Evolutionary conservation across 2,888 invertebrate species (phyloP), one percentile per base, ranked within the genome.

Genomic region (Danaus chrysippus): DNA sequence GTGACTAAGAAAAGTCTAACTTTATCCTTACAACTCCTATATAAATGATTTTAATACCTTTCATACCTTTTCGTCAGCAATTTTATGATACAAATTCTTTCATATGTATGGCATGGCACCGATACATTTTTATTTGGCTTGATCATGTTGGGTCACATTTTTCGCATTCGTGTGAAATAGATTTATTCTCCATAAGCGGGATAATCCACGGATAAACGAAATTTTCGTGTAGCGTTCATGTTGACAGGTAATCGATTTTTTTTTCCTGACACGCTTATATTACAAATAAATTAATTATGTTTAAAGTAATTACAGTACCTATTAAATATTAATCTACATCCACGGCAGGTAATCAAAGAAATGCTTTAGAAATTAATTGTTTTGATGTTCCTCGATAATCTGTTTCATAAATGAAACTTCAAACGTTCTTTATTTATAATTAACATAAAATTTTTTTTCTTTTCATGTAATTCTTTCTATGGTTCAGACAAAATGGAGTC

Each of bases 221-320:
- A 10, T 49, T 34, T 34, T 8, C 17, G 15, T 49, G 49, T 49
- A 17, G 49, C 15, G 15, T 10, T 17, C 17, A 49, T 49, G 15
- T 49, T 49, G 15, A 17, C 10, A 11, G 17, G 15, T 17, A 15
- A 49, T 49, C 43, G 43, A 43, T 10, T n/a, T 10, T 43, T 43
- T 43, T 43, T 43, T 43, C 5, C 43, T n/a, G n/a, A n/a, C 11
- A 43, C n/a, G 43, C 2, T n/a, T 9, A 43, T 0, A 12, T 2
- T 43, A 43, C 12, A 43, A 43, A 43, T 43, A 43, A 43, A 43
- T n/a, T n/a, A 43, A 43, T 43, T 43, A n/a, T n/a, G 43, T n/a
- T 17, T 49, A 17, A 34, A 34, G 23, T 34, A 34, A 34, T 34
- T 34, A 34, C 23, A 34, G 23, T 34, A 6, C 23, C 23, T 34